A percentile compares a stretch with the other conserved stretches of the same genome.
Evolutionary conservation across 2,113 vertebrate species (phyloP).

Genomic region (Hippocampus comes): DNA sequence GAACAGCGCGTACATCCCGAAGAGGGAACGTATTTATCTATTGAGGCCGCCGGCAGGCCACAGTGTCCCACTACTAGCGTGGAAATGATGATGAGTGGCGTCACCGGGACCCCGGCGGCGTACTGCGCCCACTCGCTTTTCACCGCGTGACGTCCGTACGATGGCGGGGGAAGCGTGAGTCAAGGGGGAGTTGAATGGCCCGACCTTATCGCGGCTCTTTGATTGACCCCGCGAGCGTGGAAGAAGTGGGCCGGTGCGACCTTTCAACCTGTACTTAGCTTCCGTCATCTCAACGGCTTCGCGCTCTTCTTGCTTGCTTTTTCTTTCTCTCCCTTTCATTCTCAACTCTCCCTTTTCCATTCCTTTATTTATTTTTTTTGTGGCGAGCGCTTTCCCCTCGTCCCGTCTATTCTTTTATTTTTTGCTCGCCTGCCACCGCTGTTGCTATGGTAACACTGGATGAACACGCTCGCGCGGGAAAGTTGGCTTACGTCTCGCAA

Average conservation of each 20-base stretch:
- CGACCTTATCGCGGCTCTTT: neutral
- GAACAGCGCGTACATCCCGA: neutral
- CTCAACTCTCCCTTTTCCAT: neutral
- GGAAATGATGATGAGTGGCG: neutral
- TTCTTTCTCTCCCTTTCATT: slow-evolving; percentile 15
- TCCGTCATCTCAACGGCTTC: neutral
- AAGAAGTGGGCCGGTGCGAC: neutral
- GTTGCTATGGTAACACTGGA: slow-evolving; percentile 60
- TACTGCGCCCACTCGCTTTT: neutral
- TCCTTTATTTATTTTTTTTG: no score
- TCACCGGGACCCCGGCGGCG: neutral
- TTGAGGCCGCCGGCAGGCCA: neutral
- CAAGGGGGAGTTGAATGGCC: neutral
- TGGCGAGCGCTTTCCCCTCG: neutral
- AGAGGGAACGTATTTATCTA: neutral
- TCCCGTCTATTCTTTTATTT: slow-evolving; percentile 34
- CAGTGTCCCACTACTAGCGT: neutral
- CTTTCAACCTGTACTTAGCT: neutral
- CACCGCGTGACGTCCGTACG: neutral
- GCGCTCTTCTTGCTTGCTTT: neutral
- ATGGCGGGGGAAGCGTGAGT: neutral
- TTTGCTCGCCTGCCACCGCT: slow-evolving; percentile 40
- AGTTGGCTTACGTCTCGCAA: slow-evolving; percentile 14
- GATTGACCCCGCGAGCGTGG: neutral
- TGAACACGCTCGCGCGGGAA: slow-evolving; percentile 36